Base-by-base conservation (phyloP, 2,113 vertebrate genomes). In the Macrotis lagotis region DNA sequence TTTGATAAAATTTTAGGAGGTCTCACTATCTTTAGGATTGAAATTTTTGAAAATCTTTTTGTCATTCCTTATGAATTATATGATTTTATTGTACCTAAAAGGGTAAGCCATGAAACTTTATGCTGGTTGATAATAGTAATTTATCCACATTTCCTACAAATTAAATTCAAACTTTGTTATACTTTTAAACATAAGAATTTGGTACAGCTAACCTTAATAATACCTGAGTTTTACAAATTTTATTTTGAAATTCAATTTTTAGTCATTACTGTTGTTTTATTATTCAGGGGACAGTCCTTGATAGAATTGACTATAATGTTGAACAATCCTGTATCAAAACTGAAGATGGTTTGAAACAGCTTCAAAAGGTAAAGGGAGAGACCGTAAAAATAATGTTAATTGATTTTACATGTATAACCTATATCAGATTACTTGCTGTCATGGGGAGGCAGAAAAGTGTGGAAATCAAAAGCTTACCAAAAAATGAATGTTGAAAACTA, bases 261-360 rank as follows among this genome's bases (percentile, higher is more conserved):
- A 91, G 91, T 96, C 0, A 10, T 92, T 95, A 83, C 90, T 91
- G 3, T 97, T 96, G 9, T 93, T 91, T 88, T 83, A 10, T 96
- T 88, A 12, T 96, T 53, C 96, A 99, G 99, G 99, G 99, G 90
- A 99, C 99, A 0, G 99, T 99, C 97, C 99, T 99, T 22, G 99
- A 99, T 97, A 98, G 99, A 98, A 99, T 99, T 94, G 99, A 99
- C 98, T 99, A 99, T 97, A 99, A 99, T n/a, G 99, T 99, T 92
- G 99, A 99, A 74, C 99, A 99, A 97, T 98, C 99, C 47, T 99
- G 99, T 98, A 97, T 99, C 92, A 99, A 99, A 99, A 99, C 99
- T 24, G 99, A 99, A n/a, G 99, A 99, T 0, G 99, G 99, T 91
- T 96, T 99, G 94, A 99, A 99, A 97, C 99, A 99, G 91, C 98